phyloP scores from a whole-genome alignment of 2,888 invertebrate species.

The Clanis bilineata region DNA sequence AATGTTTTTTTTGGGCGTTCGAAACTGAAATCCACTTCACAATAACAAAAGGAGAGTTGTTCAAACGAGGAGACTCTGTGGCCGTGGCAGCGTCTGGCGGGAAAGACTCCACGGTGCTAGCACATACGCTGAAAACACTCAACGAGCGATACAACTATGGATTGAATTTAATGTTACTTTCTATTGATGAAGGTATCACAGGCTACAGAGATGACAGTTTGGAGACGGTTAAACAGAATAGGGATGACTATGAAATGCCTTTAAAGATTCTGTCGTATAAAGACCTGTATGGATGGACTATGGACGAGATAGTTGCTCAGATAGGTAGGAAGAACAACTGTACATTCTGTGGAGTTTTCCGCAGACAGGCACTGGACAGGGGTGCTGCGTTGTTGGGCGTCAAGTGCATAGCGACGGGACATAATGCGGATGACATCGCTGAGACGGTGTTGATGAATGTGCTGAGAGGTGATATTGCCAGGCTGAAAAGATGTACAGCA shows the following conservation, averaged over 20 bases:
- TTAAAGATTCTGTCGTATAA: conserved; percentile 98
- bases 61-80: conserved; percentile 91
- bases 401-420: conserved; percentile 97
- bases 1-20: conserved; percentile 96
- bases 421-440: conserved; percentile 98
- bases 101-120: conserved; percentile 98
- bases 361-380: conserved; percentile 97
- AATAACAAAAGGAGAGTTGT: conserved; percentile 90
- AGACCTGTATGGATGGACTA: conserved; percentile 99
- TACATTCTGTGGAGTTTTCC: conserved; percentile 97
- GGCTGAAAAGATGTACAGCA: conserved; percentile 95
- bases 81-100: conserved; percentile 97
- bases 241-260: conserved; percentile 95
- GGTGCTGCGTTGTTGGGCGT: conserved; percentile 95
- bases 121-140: conserved; percentile 94
- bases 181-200: conserved; percentile 99
- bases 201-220: conserved; percentile 97
- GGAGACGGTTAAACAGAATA: conserved; percentile 97
- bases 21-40: conserved; percentile 98
- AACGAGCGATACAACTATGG: conserved; percentile 96
- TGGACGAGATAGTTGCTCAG: conserved; percentile 97
- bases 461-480: conserved; percentile 96
- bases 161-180: conserved; percentile 93
- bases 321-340: conserved; percentile 96
- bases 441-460: conserved; percentile 99